Evolutionary conservation across 2,113 vertebrate species (phyloP).

Genomic region (Eclectus roratus): DNA sequence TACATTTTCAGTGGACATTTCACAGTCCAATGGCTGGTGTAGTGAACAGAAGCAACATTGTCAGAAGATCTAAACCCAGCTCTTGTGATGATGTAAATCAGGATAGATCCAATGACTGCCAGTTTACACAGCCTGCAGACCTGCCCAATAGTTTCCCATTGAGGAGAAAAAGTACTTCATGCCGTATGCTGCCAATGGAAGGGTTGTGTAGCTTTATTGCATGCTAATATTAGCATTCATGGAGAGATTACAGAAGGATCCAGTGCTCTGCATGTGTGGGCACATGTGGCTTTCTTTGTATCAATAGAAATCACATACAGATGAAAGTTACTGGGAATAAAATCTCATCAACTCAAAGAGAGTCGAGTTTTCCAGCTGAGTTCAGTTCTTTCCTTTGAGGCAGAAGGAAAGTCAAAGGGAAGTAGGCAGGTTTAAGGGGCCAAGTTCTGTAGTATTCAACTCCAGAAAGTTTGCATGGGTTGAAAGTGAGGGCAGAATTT

Average conservation of each 20-base stretch:
- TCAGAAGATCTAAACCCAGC: background rate
- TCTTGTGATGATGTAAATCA: background rate
- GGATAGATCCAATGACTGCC: background rate
- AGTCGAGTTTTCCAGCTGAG: background rate
- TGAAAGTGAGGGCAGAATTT: background rate
- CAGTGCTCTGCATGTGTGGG: background rate
- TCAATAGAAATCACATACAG: background rate
- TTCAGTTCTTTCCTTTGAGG: background rate
- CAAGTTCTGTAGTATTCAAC: background rate
- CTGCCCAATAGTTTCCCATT: background rate
- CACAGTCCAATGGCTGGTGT: background rate
- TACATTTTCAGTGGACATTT: background rate
- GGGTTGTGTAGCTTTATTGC: background rate
- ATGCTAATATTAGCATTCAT: background rate
- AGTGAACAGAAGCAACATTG: background rate
- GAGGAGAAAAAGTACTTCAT: background rate
- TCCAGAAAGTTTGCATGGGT: background rate
- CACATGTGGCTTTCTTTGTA: fast-evolving
- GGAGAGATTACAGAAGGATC: background rate
- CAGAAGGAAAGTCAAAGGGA: background rate
- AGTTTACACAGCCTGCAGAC: background rate
- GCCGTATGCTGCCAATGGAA: background rate
- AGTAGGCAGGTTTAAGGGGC: background rate
- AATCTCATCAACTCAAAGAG: background rate
- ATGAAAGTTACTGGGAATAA: background rate